phyloP scores from a whole-genome alignment of 1,140 invertebrate species.

The Drosophila lowei region DNA sequence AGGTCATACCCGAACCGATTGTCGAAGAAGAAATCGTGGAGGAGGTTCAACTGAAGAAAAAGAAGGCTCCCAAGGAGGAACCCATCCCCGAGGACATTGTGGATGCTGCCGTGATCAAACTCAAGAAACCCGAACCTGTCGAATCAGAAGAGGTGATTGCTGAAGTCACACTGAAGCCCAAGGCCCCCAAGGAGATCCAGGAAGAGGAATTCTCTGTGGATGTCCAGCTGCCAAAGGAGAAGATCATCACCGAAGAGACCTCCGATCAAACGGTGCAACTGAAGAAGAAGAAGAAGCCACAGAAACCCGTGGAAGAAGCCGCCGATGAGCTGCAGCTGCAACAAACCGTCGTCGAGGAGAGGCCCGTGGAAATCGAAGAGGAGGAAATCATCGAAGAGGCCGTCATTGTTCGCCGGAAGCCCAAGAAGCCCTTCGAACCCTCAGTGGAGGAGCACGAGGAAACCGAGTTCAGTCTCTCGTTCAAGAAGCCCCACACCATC shows the following conservation, averaged over 20 bases:
- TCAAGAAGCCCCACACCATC: constrained; percentile 82
- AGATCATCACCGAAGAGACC: constrained; percentile 65
- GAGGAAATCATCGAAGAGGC: constrained; percentile 80
- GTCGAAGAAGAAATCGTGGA: constrained; percentile 70
- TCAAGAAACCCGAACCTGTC: constrained; percentile 61
- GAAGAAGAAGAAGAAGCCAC: constrained; percentile 82
- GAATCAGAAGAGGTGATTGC: constrained; percentile 73
- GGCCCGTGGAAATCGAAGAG: constrained; percentile 82
- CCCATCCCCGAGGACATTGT: constrained; percentile 43
- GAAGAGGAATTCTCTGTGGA: constrained; percentile 79
- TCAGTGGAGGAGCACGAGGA: constrained; percentile 72
- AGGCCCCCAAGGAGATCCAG: constrained; percentile 66
- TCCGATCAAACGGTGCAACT: constrained; percentile 68
- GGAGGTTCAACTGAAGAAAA: constrained; percentile 64
- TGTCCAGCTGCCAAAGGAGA: constrained; percentile 62
- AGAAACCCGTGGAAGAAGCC: constrained; percentile 77
- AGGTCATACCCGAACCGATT: constrained; percentile 58
- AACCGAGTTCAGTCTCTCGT: constrained; percentile 76
- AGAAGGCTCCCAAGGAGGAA: constrained; percentile 43
- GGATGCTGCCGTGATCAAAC: constrained; percentile 51
- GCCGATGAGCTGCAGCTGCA: constrained; percentile 84
- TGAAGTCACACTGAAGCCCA: constrained; percentile 81
- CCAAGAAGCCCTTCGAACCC: constrained; percentile 69
- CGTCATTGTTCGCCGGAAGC: constrained; percentile 72
- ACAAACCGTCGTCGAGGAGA: constrained; percentile 80